phyloP scores from a whole-genome alignment of 2,797 vertebrate species.

The Enteromius trimaculatus region DNA sequence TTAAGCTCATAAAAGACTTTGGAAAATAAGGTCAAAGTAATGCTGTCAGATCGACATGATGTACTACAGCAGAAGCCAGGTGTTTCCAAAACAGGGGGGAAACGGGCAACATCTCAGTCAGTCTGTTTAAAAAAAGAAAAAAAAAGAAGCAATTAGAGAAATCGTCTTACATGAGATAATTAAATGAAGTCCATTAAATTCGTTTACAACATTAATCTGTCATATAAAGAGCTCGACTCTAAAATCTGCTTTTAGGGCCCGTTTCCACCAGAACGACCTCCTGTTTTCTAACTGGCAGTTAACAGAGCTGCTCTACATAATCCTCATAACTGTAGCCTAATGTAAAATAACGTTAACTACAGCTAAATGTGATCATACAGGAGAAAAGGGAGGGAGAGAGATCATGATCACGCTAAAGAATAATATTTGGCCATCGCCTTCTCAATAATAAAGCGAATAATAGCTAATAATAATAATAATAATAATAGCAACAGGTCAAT shows the following conservation, averaged over 20 bases:
- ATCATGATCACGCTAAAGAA: conserved; percentile 8
- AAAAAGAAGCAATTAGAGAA: conserved; percentile 70
- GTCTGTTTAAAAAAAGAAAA: conserved; percentile 48
- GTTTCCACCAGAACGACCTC: conserved; percentile 40
- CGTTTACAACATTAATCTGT: conserved; percentile 60
- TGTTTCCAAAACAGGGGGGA: not conserved
- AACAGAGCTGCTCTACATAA: conserved; percentile 26
- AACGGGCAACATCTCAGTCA: conserved; percentile 14
- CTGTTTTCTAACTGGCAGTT: conserved; percentile 36
- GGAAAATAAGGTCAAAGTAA: conserved; percentile 67
- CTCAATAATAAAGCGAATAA: not conserved
- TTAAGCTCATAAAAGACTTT: conserved; percentile 72
- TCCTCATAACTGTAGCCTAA: conserved; percentile 36
- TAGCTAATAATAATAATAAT: not conserved
- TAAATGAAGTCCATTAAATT: conserved; percentile 62
- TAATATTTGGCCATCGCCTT: not conserved
- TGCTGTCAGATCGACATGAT: conserved; percentile 15
- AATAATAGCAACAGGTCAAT: not conserved
- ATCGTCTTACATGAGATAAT: conserved; percentile 71
- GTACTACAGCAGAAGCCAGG: not conserved
- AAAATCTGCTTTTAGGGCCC: conserved; percentile 57
- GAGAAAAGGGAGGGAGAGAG: not conserved
- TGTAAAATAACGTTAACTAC: conserved; percentile 16
- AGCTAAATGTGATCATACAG: not conserved
- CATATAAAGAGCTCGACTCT: conserved; percentile 44